These are phyloP conservation scores for Tanytarsus gracilentus DNA, from an alignment of 2,888 invertebrate genomes.

Conservation along the genomic window DNA sequence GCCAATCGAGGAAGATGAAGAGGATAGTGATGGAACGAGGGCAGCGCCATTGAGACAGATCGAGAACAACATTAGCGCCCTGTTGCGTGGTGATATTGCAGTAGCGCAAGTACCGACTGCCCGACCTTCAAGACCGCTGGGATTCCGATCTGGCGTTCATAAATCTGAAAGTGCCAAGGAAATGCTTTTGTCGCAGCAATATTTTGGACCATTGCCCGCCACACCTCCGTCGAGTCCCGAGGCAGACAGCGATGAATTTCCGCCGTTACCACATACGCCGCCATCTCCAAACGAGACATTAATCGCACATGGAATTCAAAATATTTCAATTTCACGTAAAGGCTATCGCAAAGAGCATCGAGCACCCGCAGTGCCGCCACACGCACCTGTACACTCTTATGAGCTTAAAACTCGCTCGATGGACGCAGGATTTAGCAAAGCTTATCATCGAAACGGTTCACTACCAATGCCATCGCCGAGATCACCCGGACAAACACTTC, in stretches of 20 bases:
- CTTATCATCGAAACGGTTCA: conserved; percentile 40
- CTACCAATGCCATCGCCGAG: conserved; percentile 46
- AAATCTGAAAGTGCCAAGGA: conserved; percentile 68
- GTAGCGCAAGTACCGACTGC: conserved; percentile 35
- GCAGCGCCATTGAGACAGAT: conserved; percentile 61
- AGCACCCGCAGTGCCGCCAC: conserved; percentile 60
- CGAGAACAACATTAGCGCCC: conserved; percentile 62
- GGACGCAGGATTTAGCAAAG: conserved; percentile 67
- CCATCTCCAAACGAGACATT: conserved; percentile 58
- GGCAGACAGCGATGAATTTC: conserved; percentile 48
- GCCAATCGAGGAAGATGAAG: conserved; percentile 60
- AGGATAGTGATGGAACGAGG: conserved; percentile 55
- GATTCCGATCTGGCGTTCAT: conserved; percentile 54
- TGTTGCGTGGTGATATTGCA: conserved; percentile 47
- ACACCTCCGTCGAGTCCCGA: conserved; percentile 40
- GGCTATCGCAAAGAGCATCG: conserved; percentile 41
- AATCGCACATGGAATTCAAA: conserved; percentile 31
- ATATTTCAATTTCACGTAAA: conserved; percentile 29
- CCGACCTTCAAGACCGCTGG: conserved; percentile 40
- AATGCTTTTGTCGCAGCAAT: conserved; percentile 46
- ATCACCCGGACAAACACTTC: conserved; percentile 55
- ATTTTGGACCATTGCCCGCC: conserved; percentile 42
- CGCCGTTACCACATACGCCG: conserved; percentile 74
- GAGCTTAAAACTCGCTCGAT: conserved; percentile 78
- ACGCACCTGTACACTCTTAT: conserved; percentile 49